These are phyloP conservation scores for Pomatostomus ruficeps DNA, from an alignment of 2,113 vertebrate genomes.

Conservation along the genomic window DNA sequence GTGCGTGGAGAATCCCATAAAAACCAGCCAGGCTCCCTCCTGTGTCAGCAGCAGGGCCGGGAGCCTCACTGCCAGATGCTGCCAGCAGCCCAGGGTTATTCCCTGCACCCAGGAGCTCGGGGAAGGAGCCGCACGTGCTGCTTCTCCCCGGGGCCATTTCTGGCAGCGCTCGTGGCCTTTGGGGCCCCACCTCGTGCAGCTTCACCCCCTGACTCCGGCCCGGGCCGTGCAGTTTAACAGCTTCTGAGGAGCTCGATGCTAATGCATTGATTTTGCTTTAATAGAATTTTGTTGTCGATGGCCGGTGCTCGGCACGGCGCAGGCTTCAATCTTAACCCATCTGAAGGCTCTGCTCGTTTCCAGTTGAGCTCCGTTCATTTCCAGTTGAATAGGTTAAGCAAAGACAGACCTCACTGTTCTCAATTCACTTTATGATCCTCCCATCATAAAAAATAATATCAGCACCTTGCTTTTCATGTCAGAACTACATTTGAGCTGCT, in stretches of 20 bases:
- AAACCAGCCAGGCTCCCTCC: neutral
- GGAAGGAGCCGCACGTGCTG: fast-evolving
- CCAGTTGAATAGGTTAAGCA: conserved; percentile 84
- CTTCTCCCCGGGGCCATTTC: neutral
- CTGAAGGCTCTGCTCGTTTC: conserved; percentile 70
- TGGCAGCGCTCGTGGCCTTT: neutral
- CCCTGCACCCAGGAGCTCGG: neutral
- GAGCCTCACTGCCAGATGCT: neutral
- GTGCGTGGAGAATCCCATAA: fast-evolving
- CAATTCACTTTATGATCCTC: conserved; percentile 84
- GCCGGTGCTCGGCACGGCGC: conserved; percentile 48
- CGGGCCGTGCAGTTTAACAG: conserved; percentile 49
- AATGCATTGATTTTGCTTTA: conserved; percentile 70
- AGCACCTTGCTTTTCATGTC: conserved; percentile 92
- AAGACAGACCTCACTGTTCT: conserved; percentile 82
- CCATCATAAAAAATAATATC: conserved; percentile 89
- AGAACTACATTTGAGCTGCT: conserved; percentile 95
- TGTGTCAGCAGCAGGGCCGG: neutral
- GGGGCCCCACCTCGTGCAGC: conserved; percentile 5
- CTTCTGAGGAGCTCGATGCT: conserved; percentile 55
- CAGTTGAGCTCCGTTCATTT: conserved; percentile 78
- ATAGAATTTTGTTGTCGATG: conserved; percentile 70
- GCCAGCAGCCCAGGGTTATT: neutral
- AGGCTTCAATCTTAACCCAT: conserved; percentile 73
- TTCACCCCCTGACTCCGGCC: conserved; percentile 33